Conservation (phyloP, 2,113 vertebrate species). For the Glaucomys volans region DNA sequence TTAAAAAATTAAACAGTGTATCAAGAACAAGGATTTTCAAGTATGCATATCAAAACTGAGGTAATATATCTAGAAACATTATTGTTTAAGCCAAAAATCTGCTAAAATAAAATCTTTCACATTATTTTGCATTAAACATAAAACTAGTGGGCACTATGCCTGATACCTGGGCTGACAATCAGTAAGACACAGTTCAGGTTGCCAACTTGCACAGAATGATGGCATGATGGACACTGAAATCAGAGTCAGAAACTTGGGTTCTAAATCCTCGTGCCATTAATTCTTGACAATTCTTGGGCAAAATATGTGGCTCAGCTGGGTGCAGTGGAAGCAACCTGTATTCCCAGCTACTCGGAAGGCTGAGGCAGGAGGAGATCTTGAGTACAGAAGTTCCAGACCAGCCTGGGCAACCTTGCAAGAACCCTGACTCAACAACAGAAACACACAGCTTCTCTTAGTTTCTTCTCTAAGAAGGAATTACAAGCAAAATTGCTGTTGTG, state of each 20-base stretch:
- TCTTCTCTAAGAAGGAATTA: constrained; percentile 22
- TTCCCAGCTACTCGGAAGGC: not conserved
- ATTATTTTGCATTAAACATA: not conserved
- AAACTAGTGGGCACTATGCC: not conserved
- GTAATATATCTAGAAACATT: constrained; percentile 31
- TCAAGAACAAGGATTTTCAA: constrained; percentile 41
- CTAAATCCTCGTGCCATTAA: not conserved
- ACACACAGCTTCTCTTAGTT: not conserved
- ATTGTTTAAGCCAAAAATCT: constrained; percentile 51
- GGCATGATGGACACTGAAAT: not conserved
- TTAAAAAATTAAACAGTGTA: not conserved
- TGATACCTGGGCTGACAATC: not conserved
- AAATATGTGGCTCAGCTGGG: not conserved
- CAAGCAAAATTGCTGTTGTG: not conserved
- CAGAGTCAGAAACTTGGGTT: not conserved
- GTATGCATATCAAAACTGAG: constrained; percentile 12
- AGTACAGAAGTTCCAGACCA: not conserved
- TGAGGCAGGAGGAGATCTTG: not conserved
- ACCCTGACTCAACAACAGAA: not conserved
- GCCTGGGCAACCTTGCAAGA: not conserved
- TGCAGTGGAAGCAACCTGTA: no score
- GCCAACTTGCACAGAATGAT: not conserved
- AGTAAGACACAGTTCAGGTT: not conserved
- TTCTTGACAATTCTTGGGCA: not conserved
- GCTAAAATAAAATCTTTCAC: constrained; percentile 21